Evolutionary conservation across 2,113 vertebrate genomes (phyloP).

Genomic region (Spizaetus ornatus): DNA sequence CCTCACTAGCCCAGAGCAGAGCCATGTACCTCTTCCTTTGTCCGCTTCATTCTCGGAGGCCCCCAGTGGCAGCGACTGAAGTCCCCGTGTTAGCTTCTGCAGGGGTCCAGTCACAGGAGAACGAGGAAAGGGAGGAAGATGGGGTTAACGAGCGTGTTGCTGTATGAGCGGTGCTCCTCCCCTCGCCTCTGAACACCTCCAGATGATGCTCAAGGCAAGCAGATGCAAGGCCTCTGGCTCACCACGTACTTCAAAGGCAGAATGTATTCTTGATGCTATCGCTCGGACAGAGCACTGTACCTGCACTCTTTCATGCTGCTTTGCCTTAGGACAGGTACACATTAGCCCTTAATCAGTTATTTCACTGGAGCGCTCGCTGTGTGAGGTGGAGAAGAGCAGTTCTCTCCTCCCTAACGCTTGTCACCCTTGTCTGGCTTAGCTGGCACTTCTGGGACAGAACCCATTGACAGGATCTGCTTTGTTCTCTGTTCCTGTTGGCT

Average conservation of each 20-base stretch:
- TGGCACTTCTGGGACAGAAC: neutral
- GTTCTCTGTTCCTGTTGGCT: neutral
- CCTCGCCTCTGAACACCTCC: neutral
- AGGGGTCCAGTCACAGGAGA: neutral
- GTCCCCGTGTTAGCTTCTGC: neutral
- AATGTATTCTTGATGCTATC: neutral
- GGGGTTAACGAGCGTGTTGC: fast-evolving
- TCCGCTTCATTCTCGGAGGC: neutral
- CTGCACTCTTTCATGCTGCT: neutral
- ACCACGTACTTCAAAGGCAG: neutral
- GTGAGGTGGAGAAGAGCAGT: neutral
- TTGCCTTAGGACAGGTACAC: neutral
- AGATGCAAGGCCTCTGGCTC: neutral
- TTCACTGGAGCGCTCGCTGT: neutral
- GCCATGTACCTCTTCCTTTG: neutral
- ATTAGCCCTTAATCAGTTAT: neutral
- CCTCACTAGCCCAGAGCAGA: neutral
- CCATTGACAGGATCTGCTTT: neutral
- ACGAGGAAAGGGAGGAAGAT: neutral
- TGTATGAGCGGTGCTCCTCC: neutral
- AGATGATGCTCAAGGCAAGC: neutral
- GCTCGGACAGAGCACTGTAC: neutral
- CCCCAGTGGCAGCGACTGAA: fast-evolving
- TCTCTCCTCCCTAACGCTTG: neutral
- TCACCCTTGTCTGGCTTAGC: neutral